Evolutionary conservation across 2,888 invertebrate genomes (phyloP).

Genomic region (Amphipyra tragopoginis): DNA sequence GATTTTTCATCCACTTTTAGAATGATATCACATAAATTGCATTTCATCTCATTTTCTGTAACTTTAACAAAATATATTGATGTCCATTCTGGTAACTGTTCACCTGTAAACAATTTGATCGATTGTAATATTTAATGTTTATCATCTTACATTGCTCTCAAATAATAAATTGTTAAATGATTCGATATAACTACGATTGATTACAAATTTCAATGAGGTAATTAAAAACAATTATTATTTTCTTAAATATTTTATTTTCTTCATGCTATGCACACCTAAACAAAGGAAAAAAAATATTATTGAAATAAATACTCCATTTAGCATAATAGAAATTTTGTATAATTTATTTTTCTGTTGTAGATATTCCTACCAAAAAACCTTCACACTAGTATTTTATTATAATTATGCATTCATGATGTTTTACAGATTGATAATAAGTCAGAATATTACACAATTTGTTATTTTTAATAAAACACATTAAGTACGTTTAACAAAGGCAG

Average conservation of each 20-base stretch:
- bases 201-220: background rate
- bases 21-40: constrained; percentile 77
- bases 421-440: too few relatives aligned
- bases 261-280: background rate
- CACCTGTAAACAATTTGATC: constrained; percentile 44
- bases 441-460: too few relatives aligned
- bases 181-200: background rate
- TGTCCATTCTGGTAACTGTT: constrained; percentile 78
- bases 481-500: too few relatives aligned
- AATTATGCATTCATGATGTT: too few relatives aligned
- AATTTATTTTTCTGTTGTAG: constrained; percentile 24
- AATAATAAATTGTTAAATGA: background rate
- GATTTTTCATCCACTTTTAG: constrained; percentile 70
- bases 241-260: constrained; percentile 14
- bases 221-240: constrained; percentile 24
- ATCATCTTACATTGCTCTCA: background rate
- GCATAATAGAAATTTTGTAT: background rate
- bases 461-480: too few relatives aligned
- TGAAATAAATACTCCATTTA: constrained; percentile 18
- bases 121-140: background rate
- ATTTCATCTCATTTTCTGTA: constrained; percentile 66
- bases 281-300: background rate
- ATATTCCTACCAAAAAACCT: background rate
- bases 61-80: constrained; percentile 76
- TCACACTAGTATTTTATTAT: background rate